Evolutionary conservation across 2,888 invertebrate species (phyloP), one percentile per base, ranked within the genome.

Genomic region (Cantharis nigra): DNA sequence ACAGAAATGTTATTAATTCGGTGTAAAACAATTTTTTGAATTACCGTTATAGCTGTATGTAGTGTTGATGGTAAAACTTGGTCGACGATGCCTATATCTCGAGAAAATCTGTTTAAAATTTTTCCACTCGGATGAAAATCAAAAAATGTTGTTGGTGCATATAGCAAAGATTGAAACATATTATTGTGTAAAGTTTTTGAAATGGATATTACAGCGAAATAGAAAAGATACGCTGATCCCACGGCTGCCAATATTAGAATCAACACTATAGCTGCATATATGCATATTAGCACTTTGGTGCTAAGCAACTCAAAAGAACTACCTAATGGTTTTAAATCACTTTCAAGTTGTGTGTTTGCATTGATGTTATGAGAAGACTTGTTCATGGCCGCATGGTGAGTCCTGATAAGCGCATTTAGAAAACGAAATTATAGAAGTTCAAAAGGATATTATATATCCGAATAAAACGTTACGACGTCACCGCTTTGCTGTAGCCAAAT

Each of bases 91-190:
- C 95, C 95, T 84, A 96, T 92, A 85, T 97, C 96, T 85, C 96
- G 96, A 0, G 96, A 94, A 84, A 97, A 96, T 80, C 96, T 83
- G 80, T 94, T 94, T 67, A 97, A 89, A 79, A 97, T 95, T 72
- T 94, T 90, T 33, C 95, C 94, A 82, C 93, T 92, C 2, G 96
- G 95, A 87, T 97, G 97, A 0, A 92, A 93, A 84, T 97, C 96
- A 85, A 96, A 97, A 87, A 97, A 97, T 73, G 91, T 86, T 30
- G 10, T 30, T 1, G 28, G 28, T 30, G 28, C 28, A 11, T 30
- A 11, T 30, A 30, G 28, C 10, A 93, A 90, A 49, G 89, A 88
- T 78, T 89, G 88, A 86, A 96, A 95, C 93, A 95, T 94, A 13
- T 82, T 87, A 84, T 93, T 91, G 86, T 96, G 95, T 0, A 96